phyloP scores from a whole-genome alignment of 2,113 vertebrate genomes.

The Tringa solitaria region DNA sequence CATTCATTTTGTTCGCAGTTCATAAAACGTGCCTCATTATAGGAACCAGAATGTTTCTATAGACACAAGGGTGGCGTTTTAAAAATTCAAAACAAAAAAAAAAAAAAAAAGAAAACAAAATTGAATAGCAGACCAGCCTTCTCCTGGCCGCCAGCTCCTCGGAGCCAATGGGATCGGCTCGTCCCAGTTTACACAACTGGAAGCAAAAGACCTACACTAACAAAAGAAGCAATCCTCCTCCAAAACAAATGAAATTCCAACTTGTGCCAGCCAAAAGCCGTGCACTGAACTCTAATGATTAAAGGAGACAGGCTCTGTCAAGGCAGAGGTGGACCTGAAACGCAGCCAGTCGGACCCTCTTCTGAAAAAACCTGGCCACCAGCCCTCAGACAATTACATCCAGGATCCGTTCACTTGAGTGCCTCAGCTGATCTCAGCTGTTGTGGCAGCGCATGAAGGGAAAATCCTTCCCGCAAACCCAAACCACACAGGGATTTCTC shows the following conservation, averaged over 20 bases:
- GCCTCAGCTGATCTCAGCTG: conserved; percentile 58
- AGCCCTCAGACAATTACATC: conserved; percentile 54
- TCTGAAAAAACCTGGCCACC: conserved; percentile 49
- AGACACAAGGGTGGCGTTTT: not conserved
- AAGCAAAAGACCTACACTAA: conserved; percentile 38
- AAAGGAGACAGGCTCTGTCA: conserved; percentile 60
- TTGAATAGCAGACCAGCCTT: not conserved
- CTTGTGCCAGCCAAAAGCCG: conserved; percentile 18
- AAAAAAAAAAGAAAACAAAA: not conserved
- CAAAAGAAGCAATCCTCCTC: conserved; percentile 44
- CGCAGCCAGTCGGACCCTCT: conserved; percentile 2
- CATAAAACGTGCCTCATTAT: not conserved
- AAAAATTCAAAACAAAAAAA: not conserved
- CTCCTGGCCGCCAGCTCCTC: not conserved
- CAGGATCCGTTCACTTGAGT: conserved; percentile 40
- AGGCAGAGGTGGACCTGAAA: conserved; percentile 62
- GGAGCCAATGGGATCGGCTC: not conserved
- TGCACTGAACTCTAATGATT: conserved; percentile 65
- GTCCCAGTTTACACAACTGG: conserved; percentile 36
- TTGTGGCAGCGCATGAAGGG: conserved; percentile 64
- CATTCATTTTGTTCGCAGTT: not conserved
- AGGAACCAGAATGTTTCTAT: not conserved
- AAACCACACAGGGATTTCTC: conserved; percentile 49
- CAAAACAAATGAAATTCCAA: conserved; percentile 39
- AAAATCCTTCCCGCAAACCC: conserved; percentile 52